A percentile compares a stretch with the other conserved stretches of the same genome.
phyloP scores from a whole-genome alignment of 2,888 invertebrate genomes.

The Ophraella communa region DNA sequence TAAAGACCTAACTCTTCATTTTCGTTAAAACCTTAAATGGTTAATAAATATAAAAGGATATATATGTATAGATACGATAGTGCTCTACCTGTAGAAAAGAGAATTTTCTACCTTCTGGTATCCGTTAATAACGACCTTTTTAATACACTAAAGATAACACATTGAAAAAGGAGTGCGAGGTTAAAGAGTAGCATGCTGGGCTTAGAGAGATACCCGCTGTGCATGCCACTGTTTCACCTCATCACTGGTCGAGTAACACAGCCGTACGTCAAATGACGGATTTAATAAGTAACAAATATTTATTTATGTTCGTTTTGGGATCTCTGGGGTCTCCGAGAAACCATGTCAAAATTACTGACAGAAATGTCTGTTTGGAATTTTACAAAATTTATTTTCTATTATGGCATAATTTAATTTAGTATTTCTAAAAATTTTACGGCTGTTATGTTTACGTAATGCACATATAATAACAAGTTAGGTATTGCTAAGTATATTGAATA shows the following conservation, averaged over 20 bases:
- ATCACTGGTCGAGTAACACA: constrained; percentile 30
- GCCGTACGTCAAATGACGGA: constrained; percentile 27
- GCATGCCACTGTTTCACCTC: constrained; percentile 40
- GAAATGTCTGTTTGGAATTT: background rate
- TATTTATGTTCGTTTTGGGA: constrained; percentile 24
- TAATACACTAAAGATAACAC: background rate
- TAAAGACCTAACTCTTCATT: no score
- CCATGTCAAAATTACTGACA: constrained; percentile 21
- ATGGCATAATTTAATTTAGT: background rate
- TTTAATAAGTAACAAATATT: constrained; percentile 30
- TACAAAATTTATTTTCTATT: background rate
- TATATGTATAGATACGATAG: no score
- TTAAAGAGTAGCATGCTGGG: constrained; percentile 18
- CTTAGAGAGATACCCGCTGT: constrained; percentile 30
- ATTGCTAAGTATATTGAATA: no score
- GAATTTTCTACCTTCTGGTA: constrained; percentile 3
- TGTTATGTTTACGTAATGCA: no score
- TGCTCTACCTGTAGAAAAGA: background rate
- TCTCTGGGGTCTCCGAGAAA: background rate
- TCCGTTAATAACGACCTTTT: constrained; percentile 3
- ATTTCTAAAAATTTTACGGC: no score
- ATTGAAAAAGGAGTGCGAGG: constrained; percentile 30
- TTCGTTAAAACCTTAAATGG: no score
- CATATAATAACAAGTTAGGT: no score
- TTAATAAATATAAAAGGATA: background rate